Evolutionary conservation across 2,113 vertebrate genomes (phyloP).

Genomic region (Ictalurus punctatus): DNA sequence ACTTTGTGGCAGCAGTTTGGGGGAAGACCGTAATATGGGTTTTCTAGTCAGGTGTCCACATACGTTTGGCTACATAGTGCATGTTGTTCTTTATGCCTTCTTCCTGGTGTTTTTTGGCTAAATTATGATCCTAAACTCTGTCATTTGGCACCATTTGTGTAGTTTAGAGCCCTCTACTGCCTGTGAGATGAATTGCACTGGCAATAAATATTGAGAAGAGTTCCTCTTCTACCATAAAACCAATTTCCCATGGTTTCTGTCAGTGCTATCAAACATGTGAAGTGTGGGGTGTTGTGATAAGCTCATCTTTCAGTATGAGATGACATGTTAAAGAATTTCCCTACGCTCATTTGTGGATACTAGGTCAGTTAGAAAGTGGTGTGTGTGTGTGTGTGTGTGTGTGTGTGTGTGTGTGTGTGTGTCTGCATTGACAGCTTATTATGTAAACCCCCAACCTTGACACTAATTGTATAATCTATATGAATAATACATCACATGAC

Average conservation of each 20-base stretch:
- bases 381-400: not conserved
- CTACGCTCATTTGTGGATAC: not conserved
- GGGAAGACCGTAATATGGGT: not conserved
- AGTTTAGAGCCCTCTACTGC: not conserved
- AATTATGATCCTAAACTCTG: not conserved
- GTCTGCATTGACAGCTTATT: not conserved
- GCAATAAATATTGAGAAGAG: not conserved
- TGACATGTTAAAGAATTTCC: slow-evolving; percentile 6
- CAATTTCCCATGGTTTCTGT: not conserved
- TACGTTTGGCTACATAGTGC: not conserved
- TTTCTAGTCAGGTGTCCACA: not conserved
- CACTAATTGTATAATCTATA: not conserved
- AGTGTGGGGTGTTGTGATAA: slow-evolving; percentile 3
- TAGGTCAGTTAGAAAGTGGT: not conserved
- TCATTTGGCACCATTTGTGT: not conserved
- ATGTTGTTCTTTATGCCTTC: not conserved
- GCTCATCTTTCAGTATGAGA: not conserved
- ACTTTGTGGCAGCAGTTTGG: not conserved
- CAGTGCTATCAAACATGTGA: slow-evolving; percentile 31
- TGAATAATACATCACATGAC: slow-evolving; percentile 18
- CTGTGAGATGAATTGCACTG: not conserved
- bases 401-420: not conserved
- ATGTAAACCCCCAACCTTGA: not conserved
- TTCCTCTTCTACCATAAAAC: not conserved
- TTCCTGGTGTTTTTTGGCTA: not conserved